Conservation (phyloP, 2,888 invertebrate genomes). For the Selenia dentaria region DNA sequence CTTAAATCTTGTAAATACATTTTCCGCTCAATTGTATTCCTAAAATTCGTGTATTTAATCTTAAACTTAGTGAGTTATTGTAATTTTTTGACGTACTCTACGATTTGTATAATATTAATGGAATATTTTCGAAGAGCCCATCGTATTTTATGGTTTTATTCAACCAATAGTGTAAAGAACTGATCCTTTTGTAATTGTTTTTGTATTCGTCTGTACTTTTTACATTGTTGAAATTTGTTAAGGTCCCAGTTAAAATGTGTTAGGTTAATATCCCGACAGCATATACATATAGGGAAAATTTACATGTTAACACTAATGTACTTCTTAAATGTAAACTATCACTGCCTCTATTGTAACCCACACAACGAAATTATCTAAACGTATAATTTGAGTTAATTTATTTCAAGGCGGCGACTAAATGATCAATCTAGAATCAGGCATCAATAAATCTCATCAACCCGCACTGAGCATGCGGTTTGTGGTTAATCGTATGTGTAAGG, state of each 20-base stretch:
- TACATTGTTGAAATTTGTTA: slow-evolving; percentile 5
- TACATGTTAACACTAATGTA: neutral
- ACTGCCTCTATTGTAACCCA: slow-evolving; percentile 24
- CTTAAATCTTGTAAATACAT: slow-evolving; percentile 17
- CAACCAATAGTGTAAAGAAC: slow-evolving; percentile 30
- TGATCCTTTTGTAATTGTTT: slow-evolving; percentile 19
- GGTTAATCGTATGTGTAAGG: no score
- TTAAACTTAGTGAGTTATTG: slow-evolving; percentile 9
- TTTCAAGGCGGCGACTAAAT: no score
- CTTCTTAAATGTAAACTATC: neutral
- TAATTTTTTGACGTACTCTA: slow-evolving; percentile 14
- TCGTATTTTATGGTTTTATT: slow-evolving; percentile 13
- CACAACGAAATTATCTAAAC: slow-evolving; percentile 32
- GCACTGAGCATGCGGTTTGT: no score
- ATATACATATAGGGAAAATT: no score
- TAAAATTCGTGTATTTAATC: slow-evolving; percentile 3
- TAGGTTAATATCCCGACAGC: no score
- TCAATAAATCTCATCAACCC: no score
- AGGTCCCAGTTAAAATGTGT: neutral
- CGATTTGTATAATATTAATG: slow-evolving; percentile 18
- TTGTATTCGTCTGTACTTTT: slow-evolving; percentile 6
- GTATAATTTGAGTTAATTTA: slow-evolving; percentile 5
- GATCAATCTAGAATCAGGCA: no score
- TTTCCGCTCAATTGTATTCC: slow-evolving; percentile 17
- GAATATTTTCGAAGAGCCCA: slow-evolving; percentile 22